Base-by-base conservation (phyloP, 2,113 vertebrate species). In the Columbina picui region DNA sequence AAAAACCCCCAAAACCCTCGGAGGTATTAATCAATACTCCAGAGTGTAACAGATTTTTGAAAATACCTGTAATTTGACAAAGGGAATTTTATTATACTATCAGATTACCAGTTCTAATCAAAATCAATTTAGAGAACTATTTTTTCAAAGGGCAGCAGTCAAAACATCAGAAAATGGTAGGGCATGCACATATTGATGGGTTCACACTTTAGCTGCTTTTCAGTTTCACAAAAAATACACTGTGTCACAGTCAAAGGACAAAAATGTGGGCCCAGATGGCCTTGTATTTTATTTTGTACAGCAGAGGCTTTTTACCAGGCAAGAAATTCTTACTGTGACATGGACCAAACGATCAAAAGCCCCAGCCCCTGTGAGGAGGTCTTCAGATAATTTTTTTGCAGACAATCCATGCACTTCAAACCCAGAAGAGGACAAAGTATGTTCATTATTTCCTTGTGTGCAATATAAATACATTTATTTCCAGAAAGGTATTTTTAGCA, bases 121-220 rank as follows among this genome's bases (percentile, higher is more conserved):
- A 67, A 32, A 90, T 68, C 67, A 76, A 84, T 87, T 84, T 47
- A 70, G 43, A 80, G 55, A 94, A 91, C 38, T 79, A 8, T 19
- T 89, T 92, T 94, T 90, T 83, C 77, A 92, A 96, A 94, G 84
- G 84, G 89, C 61, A 89, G 56, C 89, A 95, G 89, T 95, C 93
- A 96, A 94, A 96, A 91, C 43, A 96, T 19, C 78, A 89, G 84
- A 82, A 89, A 94, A 89, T 1, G 29, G 61, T 29, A 91, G 90
- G 69, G 95, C 87, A 87, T 47, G 84, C 90, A 84, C 94, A 97
- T 95, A 91, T 80, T 95, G 92, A 68, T 87, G 89, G 57, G 56
- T 93, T 95, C 91, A 82, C 89, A 93, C 92, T 83, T 93, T 0
- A 78, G 71, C 2, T 0, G 3, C 45, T 84, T 78, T 82, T 93